Percentiles rank a stretch among this genome's conserved stretches.
These are phyloP conservation scores for Silvanus unidentatus DNA, from an alignment of 2,888 invertebrate species.

Conservation along the genomic window DNA sequence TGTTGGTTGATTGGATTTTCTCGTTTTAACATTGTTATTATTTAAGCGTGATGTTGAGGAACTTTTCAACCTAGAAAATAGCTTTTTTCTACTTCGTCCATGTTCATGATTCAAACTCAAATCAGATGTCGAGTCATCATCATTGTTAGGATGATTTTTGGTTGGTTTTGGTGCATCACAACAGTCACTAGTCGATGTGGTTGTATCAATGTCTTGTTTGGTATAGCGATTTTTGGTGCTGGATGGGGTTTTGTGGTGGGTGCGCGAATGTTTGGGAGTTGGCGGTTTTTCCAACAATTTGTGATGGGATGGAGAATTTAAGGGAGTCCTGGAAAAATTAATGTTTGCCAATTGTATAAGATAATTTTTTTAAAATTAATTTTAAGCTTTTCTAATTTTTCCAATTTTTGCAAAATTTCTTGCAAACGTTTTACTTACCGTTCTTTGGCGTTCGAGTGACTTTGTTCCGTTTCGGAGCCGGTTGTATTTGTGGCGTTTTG, in stretches of 20 bases:
- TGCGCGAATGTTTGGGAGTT: slow-evolving; percentile 31
- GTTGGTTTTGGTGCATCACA: slow-evolving; percentile 21
- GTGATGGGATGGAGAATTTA: slow-evolving; percentile 25
- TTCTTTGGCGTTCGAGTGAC: slow-evolving; percentile 60
- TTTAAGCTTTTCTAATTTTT: neutral
- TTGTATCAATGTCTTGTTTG: slow-evolving; percentile 44
- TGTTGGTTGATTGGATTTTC: slow-evolving; percentile 37
- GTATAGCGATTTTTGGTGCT: slow-evolving; percentile 40
- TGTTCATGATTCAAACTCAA: slow-evolving; percentile 43
- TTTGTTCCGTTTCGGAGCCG: slow-evolving; percentile 74
- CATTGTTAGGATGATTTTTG: slow-evolving; percentile 42
- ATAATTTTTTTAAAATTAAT: neutral
- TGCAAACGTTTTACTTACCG: slow-evolving; percentile 26
- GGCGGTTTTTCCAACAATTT: slow-evolving; percentile 36
- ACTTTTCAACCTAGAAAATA: slow-evolving; percentile 55
- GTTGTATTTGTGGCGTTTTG: slow-evolving; percentile 56
- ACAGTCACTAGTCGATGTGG: slow-evolving; percentile 48
- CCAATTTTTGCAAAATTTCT: no score
- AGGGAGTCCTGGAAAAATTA: slow-evolving; percentile 21
- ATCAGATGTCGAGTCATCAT: slow-evolving; percentile 47
- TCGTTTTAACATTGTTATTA: slow-evolving; percentile 52
- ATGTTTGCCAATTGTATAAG: neutral
- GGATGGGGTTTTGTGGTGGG: slow-evolving; percentile 35
- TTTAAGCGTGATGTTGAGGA: slow-evolving; percentile 59
- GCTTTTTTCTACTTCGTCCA: slow-evolving; percentile 58